These are phyloP conservation scores for Puntigrus tetrazona DNA, from an alignment of 2,113 vertebrate genomes.

Conservation along the genomic window DNA sequence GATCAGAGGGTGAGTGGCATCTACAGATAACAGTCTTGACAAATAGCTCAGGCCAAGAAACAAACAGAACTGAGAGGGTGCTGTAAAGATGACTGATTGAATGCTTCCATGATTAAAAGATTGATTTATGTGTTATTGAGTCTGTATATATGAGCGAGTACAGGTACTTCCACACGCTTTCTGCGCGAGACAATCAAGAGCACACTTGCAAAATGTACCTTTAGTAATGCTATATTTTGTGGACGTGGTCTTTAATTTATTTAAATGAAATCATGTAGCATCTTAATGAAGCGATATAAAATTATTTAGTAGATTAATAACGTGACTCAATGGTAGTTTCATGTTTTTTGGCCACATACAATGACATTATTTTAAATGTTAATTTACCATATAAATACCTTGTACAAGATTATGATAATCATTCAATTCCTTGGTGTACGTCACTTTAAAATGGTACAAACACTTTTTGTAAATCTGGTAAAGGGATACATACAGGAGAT, in stretches of 20 bases:
- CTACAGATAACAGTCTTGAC: constrained; percentile 40
- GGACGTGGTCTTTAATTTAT: not conserved
- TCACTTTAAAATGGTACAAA: not conserved
- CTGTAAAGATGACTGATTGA: not conserved
- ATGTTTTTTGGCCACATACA: not conserved
- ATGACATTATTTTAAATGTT: not conserved
- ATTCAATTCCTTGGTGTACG: not conserved
- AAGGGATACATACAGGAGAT: not conserved
- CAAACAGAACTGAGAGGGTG: constrained; percentile 19
- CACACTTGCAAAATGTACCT: not conserved
- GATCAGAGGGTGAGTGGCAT: constrained; percentile 34
- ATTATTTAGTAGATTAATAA: too few species aligned
- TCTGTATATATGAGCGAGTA: not conserved
- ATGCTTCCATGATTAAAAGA: not conserved
- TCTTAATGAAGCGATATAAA: not conserved
- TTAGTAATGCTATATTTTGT: not conserved
- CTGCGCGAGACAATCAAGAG: not conserved
- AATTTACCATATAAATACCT: not conserved
- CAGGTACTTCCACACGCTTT: not conserved
- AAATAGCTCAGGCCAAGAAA: constrained; percentile 42
- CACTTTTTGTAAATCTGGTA: not conserved
- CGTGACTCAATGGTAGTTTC: not conserved
- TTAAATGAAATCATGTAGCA: not conserved
- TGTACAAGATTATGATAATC: not conserved
- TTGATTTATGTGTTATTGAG: not conserved